Evolutionary conservation across 2,888 invertebrate genomes (phyloP).

Genomic region (Platycheirus albimanus): DNA sequence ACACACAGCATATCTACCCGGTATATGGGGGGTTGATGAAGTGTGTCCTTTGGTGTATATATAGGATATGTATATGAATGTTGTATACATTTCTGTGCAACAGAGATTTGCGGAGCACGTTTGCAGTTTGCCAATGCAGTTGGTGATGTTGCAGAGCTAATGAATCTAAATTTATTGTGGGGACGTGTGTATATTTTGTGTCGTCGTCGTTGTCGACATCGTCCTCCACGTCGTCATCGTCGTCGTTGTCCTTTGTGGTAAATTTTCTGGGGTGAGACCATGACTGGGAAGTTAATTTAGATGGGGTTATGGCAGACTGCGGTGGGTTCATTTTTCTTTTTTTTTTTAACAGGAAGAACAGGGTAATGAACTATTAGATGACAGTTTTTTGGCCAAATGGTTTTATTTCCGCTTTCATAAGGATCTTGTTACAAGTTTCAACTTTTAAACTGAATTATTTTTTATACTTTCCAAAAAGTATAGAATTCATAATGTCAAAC

Average conservation of each 20-base stretch:
- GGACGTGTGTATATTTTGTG: slow-evolving; percentile 61
- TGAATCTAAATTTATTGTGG: slow-evolving; percentile 74
- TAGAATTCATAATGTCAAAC: too few relatives aligned
- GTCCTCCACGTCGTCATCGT: not conserved
- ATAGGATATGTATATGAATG: not conserved
- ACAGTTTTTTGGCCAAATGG: not conserved
- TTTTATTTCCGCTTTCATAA: not conserved
- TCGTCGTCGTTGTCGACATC: slow-evolving; percentile 36
- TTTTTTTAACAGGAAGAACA: slow-evolving; percentile 10
- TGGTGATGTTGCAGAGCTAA: slow-evolving; percentile 72
- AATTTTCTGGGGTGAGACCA: slow-evolving; percentile 41
- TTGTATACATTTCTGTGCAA: slow-evolving; percentile 32
- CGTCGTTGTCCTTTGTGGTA: slow-evolving; percentile 40
- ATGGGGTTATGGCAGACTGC: slow-evolving; percentile 29
- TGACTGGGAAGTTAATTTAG: slow-evolving; percentile 61
- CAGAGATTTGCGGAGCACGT: slow-evolving; percentile 71
- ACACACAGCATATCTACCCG: too few relatives aligned
- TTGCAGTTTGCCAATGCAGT: slow-evolving; percentile 71
- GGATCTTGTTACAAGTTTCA: too few relatives aligned
- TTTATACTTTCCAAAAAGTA: too few relatives aligned
- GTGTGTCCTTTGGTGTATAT: slow-evolving; percentile 55
- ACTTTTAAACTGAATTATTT: too few relatives aligned
- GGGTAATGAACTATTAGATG: slow-evolving; percentile 29
- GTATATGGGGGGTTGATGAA: slow-evolving; percentile 52
- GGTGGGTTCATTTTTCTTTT: slow-evolving; percentile 3